Evolutionary conservation across 2,888 invertebrate species (phyloP).

Genomic region (Aleiodes testaceus): DNA sequence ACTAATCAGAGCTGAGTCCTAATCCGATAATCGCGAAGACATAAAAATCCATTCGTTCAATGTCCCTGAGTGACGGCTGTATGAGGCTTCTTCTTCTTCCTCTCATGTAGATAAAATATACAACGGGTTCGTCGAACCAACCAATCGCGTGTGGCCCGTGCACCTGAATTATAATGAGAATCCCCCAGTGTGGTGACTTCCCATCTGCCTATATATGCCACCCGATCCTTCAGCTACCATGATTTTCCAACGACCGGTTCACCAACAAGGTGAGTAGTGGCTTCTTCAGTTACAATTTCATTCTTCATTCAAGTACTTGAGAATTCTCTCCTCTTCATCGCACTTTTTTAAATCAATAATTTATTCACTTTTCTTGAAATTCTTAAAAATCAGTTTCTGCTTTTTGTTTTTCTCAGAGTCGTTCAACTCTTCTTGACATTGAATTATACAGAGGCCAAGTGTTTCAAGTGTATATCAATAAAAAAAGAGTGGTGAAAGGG

Average conservation of each 20-base stretch:
- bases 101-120: conserved; percentile 45
- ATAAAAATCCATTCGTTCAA: conserved; percentile 36
- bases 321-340: no score
- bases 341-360: neutral
- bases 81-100: conserved; percentile 45
- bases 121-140: conserved; percentile 68
- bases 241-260: conserved; percentile 62
- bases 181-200: conserved; percentile 50
- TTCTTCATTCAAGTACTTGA: neutral
- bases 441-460: conserved; percentile 15
- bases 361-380: neutral
- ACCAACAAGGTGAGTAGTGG: conserved; percentile 65
- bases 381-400: neutral
- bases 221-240: conserved; percentile 58
- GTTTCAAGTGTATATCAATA: no score
- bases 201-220: conserved; percentile 67
- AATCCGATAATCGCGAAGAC: conserved; percentile 2
- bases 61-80: conserved; percentile 46
- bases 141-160: conserved; percentile 67
- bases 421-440: conserved; percentile 19
- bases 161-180: conserved; percentile 71
- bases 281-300: conserved; percentile 22
- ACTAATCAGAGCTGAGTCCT: neutral
- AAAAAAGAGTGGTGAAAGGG: neutral
- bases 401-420: conserved; percentile 9